Evolutionary conservation across 2,888 invertebrate genomes (phyloP), one percentile per base, ranked within the genome.

Genomic region (Scaptodrosophila latifasciaeformis): DNA sequence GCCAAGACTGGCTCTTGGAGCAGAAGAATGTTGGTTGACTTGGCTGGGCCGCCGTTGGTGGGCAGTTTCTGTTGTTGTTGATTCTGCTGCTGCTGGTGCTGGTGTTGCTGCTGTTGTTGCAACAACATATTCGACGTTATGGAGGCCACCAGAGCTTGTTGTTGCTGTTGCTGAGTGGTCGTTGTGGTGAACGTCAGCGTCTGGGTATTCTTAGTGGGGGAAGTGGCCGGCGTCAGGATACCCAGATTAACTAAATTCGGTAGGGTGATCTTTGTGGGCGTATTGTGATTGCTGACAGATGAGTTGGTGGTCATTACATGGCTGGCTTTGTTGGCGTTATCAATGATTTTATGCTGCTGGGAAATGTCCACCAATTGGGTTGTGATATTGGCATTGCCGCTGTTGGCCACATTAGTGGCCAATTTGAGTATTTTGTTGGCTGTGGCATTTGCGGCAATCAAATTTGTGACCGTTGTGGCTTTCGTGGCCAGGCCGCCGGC

Each of bases 221-320:
- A 88, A 34, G 89, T 87, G 54, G 84, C 86, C 7, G 89, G 89
- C 15, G 89, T 88, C 37, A 89, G 81, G 45, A 89, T 84, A 37
- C 88, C 88, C 67, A 87, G 69, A 84, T 86, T 86, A 55, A 87
- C 86, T 66, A 87, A 81, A 79, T 85, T 85, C 57, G 86, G 86
- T 67, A 86, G 64, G 47, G 85, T 84, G 50, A 85, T 81, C 76
- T 85, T 85, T 49, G 82, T 82, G 49, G 84, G 64, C 47, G 82
- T 74, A 46, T 64, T 59, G 59, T 49, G 37, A 46, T 37, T 59
- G 48, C 54, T 59, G 59, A 56, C 57, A 49, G 49, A 55, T 34
- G 51, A 53, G 34, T 40, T 3, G 9, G 53, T 48, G 24, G 62
- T 47, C 55, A 56, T 54, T 42, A 52, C 53, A 18, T 53, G 19